Conservation (phyloP, 30 jellyfish, hydroid and myxozoan genomes). For the Chironex yamaguchii region DNA sequence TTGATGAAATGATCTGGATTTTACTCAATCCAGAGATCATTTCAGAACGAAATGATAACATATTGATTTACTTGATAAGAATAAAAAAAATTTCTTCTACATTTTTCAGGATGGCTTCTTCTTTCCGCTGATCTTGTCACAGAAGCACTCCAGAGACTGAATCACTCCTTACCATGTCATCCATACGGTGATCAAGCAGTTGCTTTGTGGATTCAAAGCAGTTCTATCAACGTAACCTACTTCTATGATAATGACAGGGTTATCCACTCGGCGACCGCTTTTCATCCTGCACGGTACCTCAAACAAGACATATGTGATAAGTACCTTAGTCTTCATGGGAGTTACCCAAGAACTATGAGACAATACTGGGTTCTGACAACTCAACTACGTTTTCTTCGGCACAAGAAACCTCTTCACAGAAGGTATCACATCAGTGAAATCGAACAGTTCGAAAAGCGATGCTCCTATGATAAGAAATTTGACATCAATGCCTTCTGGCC, state of each 20-base stretch:
- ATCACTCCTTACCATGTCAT: slow-evolving; percentile 84
- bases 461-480: slow-evolving; percentile 50
- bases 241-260: slow-evolving; percentile 88
- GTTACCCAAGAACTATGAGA: slow-evolving; percentile 78
- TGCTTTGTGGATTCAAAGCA: slow-evolving; percentile 85
- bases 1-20: no score
- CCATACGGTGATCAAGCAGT: slow-evolving; percentile 97
- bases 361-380: slow-evolving; percentile 76
- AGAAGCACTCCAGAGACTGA: slow-evolving; percentile 72
- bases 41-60: no score
- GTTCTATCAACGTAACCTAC: slow-evolving; percentile 68
- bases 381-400: neutral
- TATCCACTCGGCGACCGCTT: slow-evolving; percentile 80
- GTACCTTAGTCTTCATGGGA: slow-evolving; percentile 84
- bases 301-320: slow-evolving; percentile 63
- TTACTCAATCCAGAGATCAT: no score
- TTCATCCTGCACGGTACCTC: slow-evolving; percentile 7
- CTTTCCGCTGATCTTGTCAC: slow-evolving; percentile 74
- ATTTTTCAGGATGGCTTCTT: slow-evolving; percentile 74
- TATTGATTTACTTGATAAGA: no score
- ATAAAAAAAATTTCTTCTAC: neutral
- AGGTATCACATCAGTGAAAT: slow-evolving; percentile 60
- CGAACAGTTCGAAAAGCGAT: slow-evolving; percentile 54
- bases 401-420: neutral
- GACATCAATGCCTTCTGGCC: slow-evolving; percentile 78